A percentile compares a stretch with the other conserved stretches of the same genome.
Conservation (phyloP, 2,113 vertebrate species). For the Crocuta crocuta region DNA sequence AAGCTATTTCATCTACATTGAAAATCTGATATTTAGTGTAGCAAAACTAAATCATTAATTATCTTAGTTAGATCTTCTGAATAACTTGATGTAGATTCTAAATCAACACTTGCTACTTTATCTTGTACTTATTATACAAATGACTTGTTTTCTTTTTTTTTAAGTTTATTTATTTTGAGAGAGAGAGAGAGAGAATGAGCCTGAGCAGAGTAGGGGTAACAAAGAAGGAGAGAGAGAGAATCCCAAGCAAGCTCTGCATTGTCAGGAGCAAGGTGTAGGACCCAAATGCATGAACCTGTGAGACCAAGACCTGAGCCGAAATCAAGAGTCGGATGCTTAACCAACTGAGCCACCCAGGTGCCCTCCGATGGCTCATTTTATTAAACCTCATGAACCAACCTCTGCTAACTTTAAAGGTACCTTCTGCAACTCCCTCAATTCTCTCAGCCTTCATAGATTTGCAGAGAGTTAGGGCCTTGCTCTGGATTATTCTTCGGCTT, state of each 20-base stretch:
- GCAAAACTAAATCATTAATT: not conserved
- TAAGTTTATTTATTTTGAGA: not conserved
- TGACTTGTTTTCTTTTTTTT: not conserved
- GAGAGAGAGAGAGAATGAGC: not conserved
- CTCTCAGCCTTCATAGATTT: not conserved
- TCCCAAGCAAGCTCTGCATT: not conserved
- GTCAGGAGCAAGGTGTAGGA: not conserved
- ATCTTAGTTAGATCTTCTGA: not conserved
- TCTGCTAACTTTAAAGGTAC: not conserved
- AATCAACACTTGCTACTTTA: not conserved
- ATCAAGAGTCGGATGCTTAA: not conserved
- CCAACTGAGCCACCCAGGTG: not conserved
- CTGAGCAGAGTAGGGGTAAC: not conserved
- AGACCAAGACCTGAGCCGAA: not conserved
- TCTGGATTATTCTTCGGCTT: not conserved
- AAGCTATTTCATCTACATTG: not conserved
- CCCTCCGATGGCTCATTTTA: not conserved
- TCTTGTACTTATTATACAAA: not conserved
- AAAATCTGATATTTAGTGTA: not conserved
- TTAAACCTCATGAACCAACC: not conserved
- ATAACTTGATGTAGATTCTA: not conserved
- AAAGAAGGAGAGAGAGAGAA: not conserved
- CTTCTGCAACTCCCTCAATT: not conserved
- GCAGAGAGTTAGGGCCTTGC: not conserved
- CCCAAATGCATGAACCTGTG: not conserved